A percentile compares a stretch with the other conserved stretches of the same genome.
These are phyloP conservation scores for Seira sanloemensis DNA, from an alignment of 2,888 invertebrate species.

Conservation along the genomic window DNA sequence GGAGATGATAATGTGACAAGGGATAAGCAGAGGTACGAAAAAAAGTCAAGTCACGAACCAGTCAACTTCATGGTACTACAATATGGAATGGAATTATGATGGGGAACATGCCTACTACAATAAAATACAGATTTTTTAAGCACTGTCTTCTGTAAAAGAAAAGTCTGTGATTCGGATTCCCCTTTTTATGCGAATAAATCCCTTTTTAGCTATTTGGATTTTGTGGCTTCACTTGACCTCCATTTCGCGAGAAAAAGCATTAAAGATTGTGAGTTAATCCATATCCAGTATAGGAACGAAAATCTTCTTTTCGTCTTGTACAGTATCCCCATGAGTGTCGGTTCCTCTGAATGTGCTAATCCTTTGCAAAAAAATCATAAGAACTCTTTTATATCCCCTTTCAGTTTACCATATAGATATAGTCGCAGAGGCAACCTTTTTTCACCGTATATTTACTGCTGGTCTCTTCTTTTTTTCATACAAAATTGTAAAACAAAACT, in stretches of 20 bases:
- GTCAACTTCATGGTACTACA: too few species aligned
- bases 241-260: not conserved
- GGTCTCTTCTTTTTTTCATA: too few species aligned
- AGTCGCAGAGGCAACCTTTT: too few species aligned
- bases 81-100: too few species aligned
- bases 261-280: not conserved
- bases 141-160: too few species aligned
- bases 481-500: too few species aligned
- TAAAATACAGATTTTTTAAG: too few species aligned
- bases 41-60: not conserved
- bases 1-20: not conserved
- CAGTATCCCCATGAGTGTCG: slow-evolving; percentile 41
- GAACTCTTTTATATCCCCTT: not conserved
- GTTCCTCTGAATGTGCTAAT: slow-evolving; percentile 55
- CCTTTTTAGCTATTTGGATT: not conserved
- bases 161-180: not conserved
- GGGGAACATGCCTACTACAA: too few species aligned
- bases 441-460: too few species aligned
- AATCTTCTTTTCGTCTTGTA: slow-evolving; percentile 33
- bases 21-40: not conserved
- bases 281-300: not conserved
- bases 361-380: slow-evolving; percentile 49
- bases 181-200: not conserved
- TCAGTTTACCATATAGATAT: not conserved
- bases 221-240: not conserved